Conservation (phyloP, 2,797 vertebrate species). For the Rhinoraja longicauda region DNA sequence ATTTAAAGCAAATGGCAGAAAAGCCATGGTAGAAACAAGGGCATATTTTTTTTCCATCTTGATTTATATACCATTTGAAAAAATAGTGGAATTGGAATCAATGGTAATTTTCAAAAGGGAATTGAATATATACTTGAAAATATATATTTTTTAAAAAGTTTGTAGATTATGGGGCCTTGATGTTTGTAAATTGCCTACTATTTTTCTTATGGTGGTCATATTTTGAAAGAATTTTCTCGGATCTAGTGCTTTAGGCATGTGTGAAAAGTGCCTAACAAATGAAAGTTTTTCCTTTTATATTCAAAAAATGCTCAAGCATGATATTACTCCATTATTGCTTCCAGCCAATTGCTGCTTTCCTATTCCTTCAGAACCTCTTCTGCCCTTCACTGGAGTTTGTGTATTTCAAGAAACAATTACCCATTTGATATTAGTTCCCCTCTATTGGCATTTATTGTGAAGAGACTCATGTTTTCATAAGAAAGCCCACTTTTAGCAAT, state of each 20-base stretch:
- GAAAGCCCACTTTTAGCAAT: neutral
- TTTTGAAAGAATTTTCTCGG: neutral
- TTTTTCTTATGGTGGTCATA: neutral
- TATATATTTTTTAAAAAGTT: no score
- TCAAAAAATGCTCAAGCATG: neutral
- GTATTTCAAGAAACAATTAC: neutral
- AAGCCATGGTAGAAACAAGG: neutral
- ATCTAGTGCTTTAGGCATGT: neutral
- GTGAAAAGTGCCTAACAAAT: neutral
- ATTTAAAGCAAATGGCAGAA: neutral
- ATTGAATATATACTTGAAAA: neutral
- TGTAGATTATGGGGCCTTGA: neutral
- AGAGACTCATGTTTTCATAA: neutral
- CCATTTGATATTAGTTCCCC: neutral
- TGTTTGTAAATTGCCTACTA: neutral
- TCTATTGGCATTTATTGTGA: neutral
- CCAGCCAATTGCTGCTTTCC: neutral
- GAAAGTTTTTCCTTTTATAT: neutral
- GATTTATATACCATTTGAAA: neutral
- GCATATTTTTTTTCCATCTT: neutral
- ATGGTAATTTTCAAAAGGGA: neutral
- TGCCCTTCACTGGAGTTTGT: neutral
- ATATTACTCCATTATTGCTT: neutral
- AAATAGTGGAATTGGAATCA: neutral
- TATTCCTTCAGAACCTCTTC: neutral